Evolutionary conservation across 2,113 vertebrate species (phyloP), one percentile per base, ranked within the genome.

Genomic region (Xiphophorus hellerii): DNA sequence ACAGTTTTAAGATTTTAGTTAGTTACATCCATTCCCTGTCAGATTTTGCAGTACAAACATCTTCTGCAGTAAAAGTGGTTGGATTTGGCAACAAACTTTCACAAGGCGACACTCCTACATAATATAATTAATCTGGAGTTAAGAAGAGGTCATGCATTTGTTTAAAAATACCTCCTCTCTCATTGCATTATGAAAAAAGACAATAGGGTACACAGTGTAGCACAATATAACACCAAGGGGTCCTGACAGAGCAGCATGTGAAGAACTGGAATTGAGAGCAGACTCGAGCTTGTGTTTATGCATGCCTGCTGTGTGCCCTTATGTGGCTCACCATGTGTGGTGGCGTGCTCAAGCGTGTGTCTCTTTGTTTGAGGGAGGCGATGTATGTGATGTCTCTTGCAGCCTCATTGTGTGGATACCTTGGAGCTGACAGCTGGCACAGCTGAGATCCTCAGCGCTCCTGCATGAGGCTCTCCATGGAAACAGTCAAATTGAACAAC

Each of bases 401-500:
- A 69, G 70, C 73, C 74, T 82, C 48, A 67, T 64, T 65, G 3
- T 74, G 72, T 74, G 69, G 54, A 58, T 51, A 83, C 51, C 80
- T 71, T 14, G 58, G 60, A 81, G 73, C 62, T 86, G 89, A 88
- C 86, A 92, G 83, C 69, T 86, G 81, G 80, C 29, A 14, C 84
- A 71, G 80, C 80, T 65, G 82, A 84, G 76, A 82, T 82, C 73
- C 76, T 76, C 67, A n/a, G 63, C 71, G 30, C 69, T 78, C 74
- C 63, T 78, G 62, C 69, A 30, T 76, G 83, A 20, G 76, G 67
- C 76, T 86, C 80, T 86, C 73, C 66, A 81, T 86, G 81, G 86
- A 87, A 80, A 83, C 70, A 83, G 68, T 71, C 76, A 78, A 83
- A 89, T 62, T 78, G 78, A 82, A 79, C 80, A 89, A 74, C 78